Evolutionary conservation across 1,140 invertebrate genomes (phyloP).

Genomic region (Neoseiulus cucumeris): DNA sequence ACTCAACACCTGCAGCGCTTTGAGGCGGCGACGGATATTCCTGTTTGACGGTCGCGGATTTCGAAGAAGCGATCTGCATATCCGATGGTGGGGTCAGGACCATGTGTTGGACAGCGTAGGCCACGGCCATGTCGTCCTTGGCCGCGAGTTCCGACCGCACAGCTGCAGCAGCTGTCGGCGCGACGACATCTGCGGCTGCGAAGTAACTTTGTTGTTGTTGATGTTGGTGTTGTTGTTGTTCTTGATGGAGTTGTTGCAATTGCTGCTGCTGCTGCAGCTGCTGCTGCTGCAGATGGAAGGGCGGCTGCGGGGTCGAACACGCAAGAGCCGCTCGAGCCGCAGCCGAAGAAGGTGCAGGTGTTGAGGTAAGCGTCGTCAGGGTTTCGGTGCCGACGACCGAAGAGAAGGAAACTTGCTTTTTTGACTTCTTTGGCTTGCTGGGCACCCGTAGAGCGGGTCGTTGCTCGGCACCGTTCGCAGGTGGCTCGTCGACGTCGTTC

Average conservation of each 20-base stretch:
- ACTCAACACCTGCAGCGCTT: neutral
- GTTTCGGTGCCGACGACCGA: too few species aligned
- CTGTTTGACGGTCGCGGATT: neutral
- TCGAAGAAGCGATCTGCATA: neutral
- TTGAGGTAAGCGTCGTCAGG: too few species aligned
- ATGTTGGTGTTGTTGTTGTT: neutral
- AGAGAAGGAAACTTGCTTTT: neutral
- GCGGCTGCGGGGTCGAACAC: too few species aligned
- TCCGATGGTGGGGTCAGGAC: neutral
- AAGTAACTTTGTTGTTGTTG: neutral
- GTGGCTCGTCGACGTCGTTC: neutral
- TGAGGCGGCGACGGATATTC: slow-evolving; percentile 4
- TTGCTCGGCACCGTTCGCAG: neutral
- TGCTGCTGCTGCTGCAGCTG: neutral
- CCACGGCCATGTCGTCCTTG: neutral
- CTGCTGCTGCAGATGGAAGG: neutral
- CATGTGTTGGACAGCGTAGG: neutral
- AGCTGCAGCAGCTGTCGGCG: neutral
- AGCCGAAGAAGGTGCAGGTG: too few species aligned
- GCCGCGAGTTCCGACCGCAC: neutral
- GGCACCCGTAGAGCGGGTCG: neutral
- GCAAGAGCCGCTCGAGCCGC: too few species aligned
- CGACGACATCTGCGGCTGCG: neutral
- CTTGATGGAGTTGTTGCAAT: neutral
- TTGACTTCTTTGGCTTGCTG: neutral